Base-by-base conservation (phyloP, 1,140 invertebrate species). In the Luehdorfia chinensis region DNA sequence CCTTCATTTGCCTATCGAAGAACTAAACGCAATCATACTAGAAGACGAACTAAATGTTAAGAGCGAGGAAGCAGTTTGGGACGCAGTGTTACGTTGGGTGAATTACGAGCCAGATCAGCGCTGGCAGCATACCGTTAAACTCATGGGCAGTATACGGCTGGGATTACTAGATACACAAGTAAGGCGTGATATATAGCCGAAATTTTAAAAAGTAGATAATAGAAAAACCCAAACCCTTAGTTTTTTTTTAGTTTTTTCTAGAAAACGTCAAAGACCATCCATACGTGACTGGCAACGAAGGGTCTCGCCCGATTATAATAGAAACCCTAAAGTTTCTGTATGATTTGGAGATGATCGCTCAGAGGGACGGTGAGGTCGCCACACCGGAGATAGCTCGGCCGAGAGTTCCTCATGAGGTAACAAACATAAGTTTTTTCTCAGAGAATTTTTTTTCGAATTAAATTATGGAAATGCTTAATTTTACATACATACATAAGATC, bases 161-260 rank as follows among this genome's bases (percentile, higher is more conserved):
- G 96, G 96, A 2, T 86, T 97, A 0, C 87, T 98, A 60, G 93
- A 96, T 43, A 95, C 94, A 0, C 91, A 95, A 79, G 89, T 89
- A 54, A 66, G 54, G 14, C n/a, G n/a, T n/a, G n/a, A n/a, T n/a
- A n/a, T n/a, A n/a, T n/a, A n/a, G n/a, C n/a, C 25, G 15, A 14
- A 28, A 28, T n/a, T 28, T n/a, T 9, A n/a, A 28, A 6, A 28
- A 14, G 3, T 28, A 16, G 14, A 9, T 9, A 27, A 23, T 18
- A 47, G 5, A 19, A 5, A 3, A n/a, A 39, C 7, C 2, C 4
- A 12, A 13, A 31, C 4, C n/a, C n/a, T n/a, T n/a, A 13, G 7
- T 2, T 13, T 15, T 25, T 50, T 50, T 47, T 45, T 59, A 89
- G 89, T 90, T 89, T 56, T 89, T 90, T 52, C 75, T 89, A 69